These are phyloP conservation scores for Caenorhabditis zanzibari DNA, from an alignment of 2,888 invertebrate genomes.

Conservation along the genomic window DNA sequence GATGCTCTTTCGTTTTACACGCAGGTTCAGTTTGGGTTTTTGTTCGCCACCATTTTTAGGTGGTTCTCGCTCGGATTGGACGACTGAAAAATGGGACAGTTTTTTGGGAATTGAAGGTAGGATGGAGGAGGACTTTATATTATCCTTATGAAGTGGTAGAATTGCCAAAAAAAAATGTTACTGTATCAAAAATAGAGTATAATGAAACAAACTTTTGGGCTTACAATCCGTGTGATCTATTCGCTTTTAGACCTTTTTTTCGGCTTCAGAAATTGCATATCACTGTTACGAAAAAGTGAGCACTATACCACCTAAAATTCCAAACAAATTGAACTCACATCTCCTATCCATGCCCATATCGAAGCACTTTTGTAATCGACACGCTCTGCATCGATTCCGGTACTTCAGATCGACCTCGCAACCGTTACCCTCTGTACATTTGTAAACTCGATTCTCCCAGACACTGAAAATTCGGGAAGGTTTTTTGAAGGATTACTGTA, in stretches of 20 bases:
- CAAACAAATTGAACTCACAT: conserved; percentile 34
- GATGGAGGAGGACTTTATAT: too few relatives aligned
- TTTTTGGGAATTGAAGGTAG: too few relatives aligned
- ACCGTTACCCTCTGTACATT: conserved; percentile 61
- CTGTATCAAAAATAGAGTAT: too few relatives aligned
- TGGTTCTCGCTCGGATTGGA: conserved; percentile 72
- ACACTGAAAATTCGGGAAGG: too few relatives aligned
- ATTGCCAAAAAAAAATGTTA: too few relatives aligned
- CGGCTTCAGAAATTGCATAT: too few relatives aligned
- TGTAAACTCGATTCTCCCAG: conserved; percentile 72
- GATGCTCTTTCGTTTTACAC: background rate
- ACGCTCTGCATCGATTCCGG: conserved; percentile 73
- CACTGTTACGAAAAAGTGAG: background rate
- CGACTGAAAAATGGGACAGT: conserved; percentile 67
- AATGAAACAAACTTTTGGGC: too few relatives aligned
- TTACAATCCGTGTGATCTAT: too few relatives aligned
- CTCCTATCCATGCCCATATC: conserved; percentile 72
- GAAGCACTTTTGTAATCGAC: conserved; percentile 71
- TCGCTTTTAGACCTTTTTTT: too few relatives aligned
- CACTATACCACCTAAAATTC: too few relatives aligned
- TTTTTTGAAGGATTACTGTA: too few relatives aligned
- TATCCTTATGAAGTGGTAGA: too few relatives aligned
- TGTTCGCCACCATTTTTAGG: background rate
- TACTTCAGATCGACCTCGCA: conserved; percentile 70
- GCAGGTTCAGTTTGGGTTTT: background rate